phyloP scores from a whole-genome alignment of 2,797 vertebrate species.

The Scarus forsteni region DNA sequence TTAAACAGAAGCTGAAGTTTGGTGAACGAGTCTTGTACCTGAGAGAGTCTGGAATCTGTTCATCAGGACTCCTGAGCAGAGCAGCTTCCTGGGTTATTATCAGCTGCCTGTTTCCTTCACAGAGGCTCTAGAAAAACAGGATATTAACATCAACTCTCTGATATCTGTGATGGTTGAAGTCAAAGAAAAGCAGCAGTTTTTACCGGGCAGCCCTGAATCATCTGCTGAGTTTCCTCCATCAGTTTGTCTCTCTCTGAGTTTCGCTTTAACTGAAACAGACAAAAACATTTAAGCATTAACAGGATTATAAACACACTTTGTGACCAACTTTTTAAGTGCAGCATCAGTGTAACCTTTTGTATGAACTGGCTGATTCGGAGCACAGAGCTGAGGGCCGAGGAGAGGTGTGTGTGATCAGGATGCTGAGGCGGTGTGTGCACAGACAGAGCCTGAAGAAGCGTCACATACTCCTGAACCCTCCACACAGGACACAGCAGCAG shows the following conservation, averaged over 20 bases:
- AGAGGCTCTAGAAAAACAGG: slow-evolving; percentile 78
- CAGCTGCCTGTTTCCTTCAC: slow-evolving; percentile 87
- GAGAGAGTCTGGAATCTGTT: slow-evolving; percentile 81
- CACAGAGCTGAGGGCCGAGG: slow-evolving; percentile 79
- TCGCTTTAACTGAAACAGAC: slow-evolving; percentile 81
- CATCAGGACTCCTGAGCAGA: slow-evolving; percentile 81
- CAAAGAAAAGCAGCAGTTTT: background rate
- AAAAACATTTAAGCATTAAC: background rate
- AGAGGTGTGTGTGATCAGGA: slow-evolving; percentile 80
- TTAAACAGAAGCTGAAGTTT: too few relatives aligned
- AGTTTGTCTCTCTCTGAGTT: slow-evolving; percentile 74
- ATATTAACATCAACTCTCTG: background rate
- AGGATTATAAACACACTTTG: background rate
- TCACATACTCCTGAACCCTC: slow-evolving; percentile 87
- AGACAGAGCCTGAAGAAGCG: slow-evolving; percentile 84
- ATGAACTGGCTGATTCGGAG: slow-evolving; percentile 79
- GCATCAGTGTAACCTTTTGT: slow-evolving; percentile 76
- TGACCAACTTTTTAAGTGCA: background rate
- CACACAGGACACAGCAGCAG: slow-evolving; percentile 85
- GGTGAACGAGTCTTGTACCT: slow-evolving; percentile 76
- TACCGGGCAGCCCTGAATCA: slow-evolving; percentile 89
- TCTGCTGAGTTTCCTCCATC: slow-evolving; percentile 83
- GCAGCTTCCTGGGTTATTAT: slow-evolving; percentile 85
- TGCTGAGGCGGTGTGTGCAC: slow-evolving; percentile 85
- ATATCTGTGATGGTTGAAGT: too few relatives aligned